phyloP scores from a whole-genome alignment of 2,888 invertebrate genomes.

The Biston stratarius region DNA sequence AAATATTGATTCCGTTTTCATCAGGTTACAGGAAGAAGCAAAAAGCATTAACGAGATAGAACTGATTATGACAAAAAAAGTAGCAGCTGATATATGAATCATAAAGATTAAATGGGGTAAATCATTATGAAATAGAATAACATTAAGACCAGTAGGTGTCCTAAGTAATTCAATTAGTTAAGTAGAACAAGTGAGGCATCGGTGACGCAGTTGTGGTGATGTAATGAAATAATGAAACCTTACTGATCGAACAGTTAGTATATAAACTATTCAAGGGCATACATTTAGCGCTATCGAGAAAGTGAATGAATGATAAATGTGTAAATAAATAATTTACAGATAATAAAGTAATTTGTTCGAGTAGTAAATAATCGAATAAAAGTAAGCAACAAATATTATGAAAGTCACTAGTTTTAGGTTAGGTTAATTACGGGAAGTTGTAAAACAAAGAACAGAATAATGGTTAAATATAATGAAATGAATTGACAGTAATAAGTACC shows the following conservation, averaged over 20 bases:
- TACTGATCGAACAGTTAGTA: conserved; percentile 19
- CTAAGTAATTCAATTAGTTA: conserved; percentile 25
- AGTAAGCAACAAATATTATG: too few relatives aligned
- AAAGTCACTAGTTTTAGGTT: too few relatives aligned
- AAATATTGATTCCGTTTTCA: too few relatives aligned
- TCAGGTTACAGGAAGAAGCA: too few relatives aligned
- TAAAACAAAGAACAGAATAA: too few relatives aligned
- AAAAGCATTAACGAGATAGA: too few relatives aligned
- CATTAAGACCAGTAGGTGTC: conserved; percentile 1
- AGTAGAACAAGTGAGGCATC: conserved; percentile 31
- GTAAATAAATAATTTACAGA: neutral
- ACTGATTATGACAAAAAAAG: neutral
- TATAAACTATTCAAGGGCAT: conserved; percentile 21
- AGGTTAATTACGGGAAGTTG: too few relatives aligned
- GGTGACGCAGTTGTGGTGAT: conserved; percentile 29
- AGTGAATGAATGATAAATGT: neutral
- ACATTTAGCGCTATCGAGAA: conserved; percentile 5
- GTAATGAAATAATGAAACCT: conserved; percentile 15
- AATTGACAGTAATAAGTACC: too few relatives aligned
- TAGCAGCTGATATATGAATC: neutral
- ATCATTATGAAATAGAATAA: neutral
- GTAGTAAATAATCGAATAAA: too few relatives aligned
- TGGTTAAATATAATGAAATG: too few relatives aligned
- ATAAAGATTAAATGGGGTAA: neutral
- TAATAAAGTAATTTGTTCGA: too few relatives aligned